Evolutionary conservation across 1,140 invertebrate genomes (phyloP).

Genomic region (Pseudomyrmex cubaensis): DNA sequence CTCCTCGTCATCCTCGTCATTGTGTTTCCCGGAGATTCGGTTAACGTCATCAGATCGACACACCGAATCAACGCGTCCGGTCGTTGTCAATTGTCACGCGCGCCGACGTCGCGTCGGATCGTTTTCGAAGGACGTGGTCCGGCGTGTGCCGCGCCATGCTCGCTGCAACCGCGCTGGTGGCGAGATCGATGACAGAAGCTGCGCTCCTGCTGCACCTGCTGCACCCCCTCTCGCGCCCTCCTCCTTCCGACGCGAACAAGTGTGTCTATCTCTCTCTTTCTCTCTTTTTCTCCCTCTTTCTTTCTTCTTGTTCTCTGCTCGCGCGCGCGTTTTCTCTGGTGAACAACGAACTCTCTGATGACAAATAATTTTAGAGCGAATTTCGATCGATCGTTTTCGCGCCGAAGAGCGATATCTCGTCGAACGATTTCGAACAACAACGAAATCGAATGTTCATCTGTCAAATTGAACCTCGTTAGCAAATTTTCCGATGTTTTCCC

Average conservation of each 20-base stretch:
- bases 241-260: conserved; percentile 3
- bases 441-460: neutral
- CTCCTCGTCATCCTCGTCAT: conserved; percentile 41
- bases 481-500: neutral
- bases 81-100: conserved; percentile 6
- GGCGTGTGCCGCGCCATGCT: conserved; percentile 65
- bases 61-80: neutral
- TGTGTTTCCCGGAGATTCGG: neutral
- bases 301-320: neutral
- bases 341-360: too few species aligned
- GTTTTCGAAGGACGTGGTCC: neutral
- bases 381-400: conserved; percentile 1
- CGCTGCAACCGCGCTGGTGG: conserved; percentile 57
- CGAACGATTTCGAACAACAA: neutral
- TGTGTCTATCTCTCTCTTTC: neutral
- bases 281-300: conserved; percentile 7
- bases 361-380: neutral
- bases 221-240: conserved; percentile 37
- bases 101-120: neutral
- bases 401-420: neutral
- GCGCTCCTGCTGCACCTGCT: conserved; percentile 64
- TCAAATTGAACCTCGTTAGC: neutral
- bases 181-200: conserved; percentile 70
- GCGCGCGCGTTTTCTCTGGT: too few species aligned
- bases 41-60: neutral